Evolutionary conservation across 2,888 invertebrate genomes (phyloP).

Genomic region (Mylabris sibirica): DNA sequence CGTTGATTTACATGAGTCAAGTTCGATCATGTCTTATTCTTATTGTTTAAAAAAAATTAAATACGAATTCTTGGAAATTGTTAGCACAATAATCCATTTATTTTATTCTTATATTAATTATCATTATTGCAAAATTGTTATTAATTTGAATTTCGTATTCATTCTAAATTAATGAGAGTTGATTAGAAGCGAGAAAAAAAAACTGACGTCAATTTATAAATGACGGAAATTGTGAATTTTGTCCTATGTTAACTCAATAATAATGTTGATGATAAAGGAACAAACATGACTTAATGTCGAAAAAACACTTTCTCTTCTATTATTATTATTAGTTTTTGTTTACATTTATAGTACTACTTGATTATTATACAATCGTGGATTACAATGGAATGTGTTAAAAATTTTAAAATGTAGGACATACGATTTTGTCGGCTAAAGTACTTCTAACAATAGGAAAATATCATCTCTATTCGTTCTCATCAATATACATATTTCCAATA

Average conservation of each 20-base stretch:
- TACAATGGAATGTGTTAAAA: slow-evolving; percentile 9
- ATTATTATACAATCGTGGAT: neutral
- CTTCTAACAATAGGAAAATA: no score
- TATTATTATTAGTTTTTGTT: neutral
- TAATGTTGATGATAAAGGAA: neutral
- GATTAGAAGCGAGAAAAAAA: neutral
- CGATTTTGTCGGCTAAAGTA: neutral
- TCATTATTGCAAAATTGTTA: neutral
- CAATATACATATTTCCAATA: neutral
- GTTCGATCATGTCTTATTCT: neutral
- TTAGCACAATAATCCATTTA: neutral
- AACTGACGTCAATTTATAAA: neutral
- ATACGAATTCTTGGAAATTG: neutral
- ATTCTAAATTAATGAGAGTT: neutral
- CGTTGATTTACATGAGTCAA: neutral
- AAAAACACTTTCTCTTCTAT: slow-evolving; percentile 5
- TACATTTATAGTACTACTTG: neutral
- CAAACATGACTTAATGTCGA: neutral
- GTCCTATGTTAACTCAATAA: neutral
- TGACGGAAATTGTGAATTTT: neutral
- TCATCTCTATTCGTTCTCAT: no score
- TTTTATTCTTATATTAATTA: neutral
- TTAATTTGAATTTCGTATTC: neutral
- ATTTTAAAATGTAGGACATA: neutral
- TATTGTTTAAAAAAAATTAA: no score